Evolutionary conservation across 1,140 invertebrate genomes (phyloP).

Genomic region (Riptortus pedestris): DNA sequence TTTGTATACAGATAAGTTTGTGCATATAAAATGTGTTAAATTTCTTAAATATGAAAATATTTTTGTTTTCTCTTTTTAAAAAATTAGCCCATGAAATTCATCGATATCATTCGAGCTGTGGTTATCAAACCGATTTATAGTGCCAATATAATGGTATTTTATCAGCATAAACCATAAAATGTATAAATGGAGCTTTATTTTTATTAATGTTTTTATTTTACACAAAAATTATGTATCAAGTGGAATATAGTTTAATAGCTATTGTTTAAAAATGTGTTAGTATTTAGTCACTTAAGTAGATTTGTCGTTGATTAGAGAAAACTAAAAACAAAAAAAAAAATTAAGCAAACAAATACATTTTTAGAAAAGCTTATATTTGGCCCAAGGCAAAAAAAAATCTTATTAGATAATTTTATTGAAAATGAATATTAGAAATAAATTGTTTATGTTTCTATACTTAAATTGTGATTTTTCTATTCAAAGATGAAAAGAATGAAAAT

Average conservation of each 20-base stretch:
- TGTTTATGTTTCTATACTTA: constrained; percentile 14
- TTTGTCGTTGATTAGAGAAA: constrained; percentile 13
- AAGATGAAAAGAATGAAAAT: neutral
- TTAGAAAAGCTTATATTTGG: constrained; percentile 12
- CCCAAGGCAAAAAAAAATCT: neutral
- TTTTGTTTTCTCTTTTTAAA: too few relatives aligned
- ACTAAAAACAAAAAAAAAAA: constrained; percentile 12
- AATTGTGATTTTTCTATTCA: constrained; percentile 15
- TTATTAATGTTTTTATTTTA: constrained; percentile 17
- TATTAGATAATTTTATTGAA: constrained; percentile 16
- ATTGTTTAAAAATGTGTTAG: constrained; percentile 18
- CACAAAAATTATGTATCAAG: constrained; percentile 11
- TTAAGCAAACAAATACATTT: neutral
- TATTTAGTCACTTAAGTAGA: constrained; percentile 7
- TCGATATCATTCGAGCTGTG: constrained; percentile 16
- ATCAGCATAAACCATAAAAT: neutral
- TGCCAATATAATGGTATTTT: constrained; percentile 17
- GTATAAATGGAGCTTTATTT: constrained; percentile 14
- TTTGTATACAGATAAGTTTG: neutral
- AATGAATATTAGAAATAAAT: constrained; percentile 12
- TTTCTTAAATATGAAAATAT: too few relatives aligned
- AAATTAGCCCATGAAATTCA: neutral
- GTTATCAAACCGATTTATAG: constrained; percentile 14
- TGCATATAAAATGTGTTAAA: too few relatives aligned
- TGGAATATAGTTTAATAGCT: constrained; percentile 11